These are phyloP conservation scores for Eristalis intricaria DNA, from an alignment of 2,888 invertebrate genomes.

Conservation along the genomic window DNA sequence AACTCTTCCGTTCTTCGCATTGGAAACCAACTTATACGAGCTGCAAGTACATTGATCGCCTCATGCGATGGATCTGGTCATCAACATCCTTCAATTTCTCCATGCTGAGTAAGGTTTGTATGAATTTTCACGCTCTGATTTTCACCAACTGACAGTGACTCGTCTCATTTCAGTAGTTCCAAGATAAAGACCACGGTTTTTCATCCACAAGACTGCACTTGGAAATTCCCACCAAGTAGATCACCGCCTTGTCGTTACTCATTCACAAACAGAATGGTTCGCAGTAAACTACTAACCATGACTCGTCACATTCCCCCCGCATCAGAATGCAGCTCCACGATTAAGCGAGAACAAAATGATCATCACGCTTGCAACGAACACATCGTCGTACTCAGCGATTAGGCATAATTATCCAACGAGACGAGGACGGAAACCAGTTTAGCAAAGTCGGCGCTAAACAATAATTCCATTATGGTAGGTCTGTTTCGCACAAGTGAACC, in stretches of 20 bases:
- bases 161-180: too few species aligned
- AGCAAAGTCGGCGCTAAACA: neutral
- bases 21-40: too few species aligned
- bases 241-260: neutral
- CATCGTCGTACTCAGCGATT: neutral
- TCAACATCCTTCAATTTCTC: too few species aligned
- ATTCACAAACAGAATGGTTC: neutral
- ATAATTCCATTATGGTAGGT: slow-evolving; percentile 34
- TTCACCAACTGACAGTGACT: too few species aligned
- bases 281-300: neutral
- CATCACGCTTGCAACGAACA: neutral
- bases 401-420: neutral
- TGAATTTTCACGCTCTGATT: too few species aligned
- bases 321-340: neutral
- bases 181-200: neutral
- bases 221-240: neutral
- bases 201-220: neutral
- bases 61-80: too few species aligned
- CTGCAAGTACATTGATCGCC: too few species aligned
- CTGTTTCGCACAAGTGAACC: neutral
- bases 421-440: neutral
- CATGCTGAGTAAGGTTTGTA: too few species aligned
- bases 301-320: neutral
- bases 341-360: neutral
- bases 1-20: too few species aligned